Evolutionary conservation across 2,797 vertebrate species (phyloP).

Genomic region (Falco rusticolus): DNA sequence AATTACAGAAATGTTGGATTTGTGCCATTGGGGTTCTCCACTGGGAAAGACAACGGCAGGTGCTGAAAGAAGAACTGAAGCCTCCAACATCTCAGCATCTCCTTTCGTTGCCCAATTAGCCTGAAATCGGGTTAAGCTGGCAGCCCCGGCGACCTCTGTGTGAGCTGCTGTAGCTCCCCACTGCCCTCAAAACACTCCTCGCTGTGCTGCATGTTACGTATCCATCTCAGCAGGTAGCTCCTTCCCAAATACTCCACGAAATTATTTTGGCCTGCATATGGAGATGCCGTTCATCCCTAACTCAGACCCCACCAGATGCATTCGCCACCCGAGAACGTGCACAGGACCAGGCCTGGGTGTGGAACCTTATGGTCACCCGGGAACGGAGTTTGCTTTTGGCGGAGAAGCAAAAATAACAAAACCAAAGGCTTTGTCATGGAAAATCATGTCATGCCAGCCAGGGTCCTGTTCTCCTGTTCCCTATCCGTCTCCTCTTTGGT

Average conservation of each 20-base stretch:
- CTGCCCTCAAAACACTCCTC: not conserved
- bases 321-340: accelerated
- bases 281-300: accelerated
- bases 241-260: not conserved
- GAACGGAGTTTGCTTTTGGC: not conserved
- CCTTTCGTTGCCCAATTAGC: no score
- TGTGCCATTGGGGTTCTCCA: not conserved
- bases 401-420: not conserved
- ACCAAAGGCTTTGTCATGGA: not conserved
- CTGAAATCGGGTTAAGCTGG: not conserved
- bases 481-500: not conserved
- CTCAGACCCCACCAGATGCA: accelerated
- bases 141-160: not conserved
- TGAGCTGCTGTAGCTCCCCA: not conserved
- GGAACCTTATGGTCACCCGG: not conserved
- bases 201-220: accelerated
- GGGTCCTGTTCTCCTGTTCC: not conserved
- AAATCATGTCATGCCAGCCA: accelerated
- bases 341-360: not conserved
- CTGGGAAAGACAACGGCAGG: not conserved
- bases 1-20: not conserved
- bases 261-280: accelerated
- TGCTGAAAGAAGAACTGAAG: not conserved
- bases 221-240: not conserved
- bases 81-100: not conserved